A percentile compares a stretch with the other conserved stretches of the same genome.
Evolutionary conservation across 2,797 vertebrate species (phyloP).

Genomic region (Coreius guichenoti): DNA sequence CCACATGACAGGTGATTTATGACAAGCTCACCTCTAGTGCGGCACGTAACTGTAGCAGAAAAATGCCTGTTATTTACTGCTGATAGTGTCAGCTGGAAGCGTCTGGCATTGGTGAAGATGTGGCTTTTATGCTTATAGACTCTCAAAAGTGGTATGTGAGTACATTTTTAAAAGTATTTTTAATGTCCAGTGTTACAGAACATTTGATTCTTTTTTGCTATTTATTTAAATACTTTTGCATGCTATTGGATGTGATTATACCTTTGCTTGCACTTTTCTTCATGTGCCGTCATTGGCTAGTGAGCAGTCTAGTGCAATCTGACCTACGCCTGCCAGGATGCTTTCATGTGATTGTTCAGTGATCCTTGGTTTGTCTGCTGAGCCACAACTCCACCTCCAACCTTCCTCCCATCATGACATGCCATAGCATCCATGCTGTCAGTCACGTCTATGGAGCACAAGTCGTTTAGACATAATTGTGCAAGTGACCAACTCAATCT

Average conservation of each 20-base stretch:
- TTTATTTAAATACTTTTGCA: not conserved
- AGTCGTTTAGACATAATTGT: not conserved
- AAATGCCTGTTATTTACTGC: not conserved
- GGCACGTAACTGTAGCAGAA: not conserved
- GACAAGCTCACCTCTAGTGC: not conserved
- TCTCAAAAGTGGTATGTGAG: not conserved
- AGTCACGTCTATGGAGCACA: not conserved
- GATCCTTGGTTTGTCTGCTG: slow-evolving; percentile 21
- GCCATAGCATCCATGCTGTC: slow-evolving; percentile 1
- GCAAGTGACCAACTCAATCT: no score
- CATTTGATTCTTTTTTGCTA: not conserved
- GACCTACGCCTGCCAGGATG: slow-evolving; percentile 24
- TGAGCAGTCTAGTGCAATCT: slow-evolving; percentile 30
- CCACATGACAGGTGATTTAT: slow-evolving; percentile 16
- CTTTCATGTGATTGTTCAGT: slow-evolving; percentile 47
- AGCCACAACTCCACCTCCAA: not conserved
- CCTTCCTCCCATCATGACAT: not conserved
- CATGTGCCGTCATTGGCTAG: not conserved
- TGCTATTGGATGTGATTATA: not conserved
- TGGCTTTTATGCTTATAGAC: not conserved
- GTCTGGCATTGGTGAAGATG: not conserved
- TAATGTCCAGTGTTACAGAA: not conserved
- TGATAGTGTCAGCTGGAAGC: not conserved
- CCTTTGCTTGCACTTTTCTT: not conserved
- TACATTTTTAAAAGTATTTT: not conserved